Evolutionary conservation across 2,113 vertebrate genomes (phyloP), one percentile per base, ranked within the genome.

Genomic region (Hippocampus abdominalis): DNA sequence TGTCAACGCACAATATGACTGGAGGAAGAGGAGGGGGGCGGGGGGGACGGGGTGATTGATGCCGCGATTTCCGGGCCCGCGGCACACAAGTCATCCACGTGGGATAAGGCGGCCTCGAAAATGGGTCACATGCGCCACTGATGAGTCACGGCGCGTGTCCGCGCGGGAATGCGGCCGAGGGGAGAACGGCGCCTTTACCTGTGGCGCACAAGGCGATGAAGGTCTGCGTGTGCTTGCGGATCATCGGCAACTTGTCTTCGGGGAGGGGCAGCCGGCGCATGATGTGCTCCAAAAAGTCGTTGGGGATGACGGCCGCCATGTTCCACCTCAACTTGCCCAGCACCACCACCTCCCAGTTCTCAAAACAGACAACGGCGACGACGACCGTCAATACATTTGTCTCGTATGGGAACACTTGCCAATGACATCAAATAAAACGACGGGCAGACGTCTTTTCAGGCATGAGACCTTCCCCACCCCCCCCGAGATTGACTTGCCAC

Each of bases 311-410:
- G 0, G 96, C 95, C 2, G 95, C 97, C 76, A 99, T 94, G 89
- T 98, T 95, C 97, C 97, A 98, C 94, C 96, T 98, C 94, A 99
- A 95, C 75, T 95, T 98, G 44, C 95, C 95, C 86, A 99, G 76
- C 66, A 99, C 96, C 72, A 98, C 93, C 87, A 99, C 91, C 78
- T 99, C 97, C 97, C 96, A 98, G 76, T 97, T 93, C 97, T 98
- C 42, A 49, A 18, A 87, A 71, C 40, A 66, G 21, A 70, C 49
- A 82, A 7, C 40, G 25, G 29, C 20, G 21, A 40, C 20, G 27
- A 49, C 46, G 15, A 3, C 13, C 15, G 16, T 46, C 11, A 46
- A 46, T 46, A 46, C 44, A 16, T 46, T 15, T 46, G 44, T 44
- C 42, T 44, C 2, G 40, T 42, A 42, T 11, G 8, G 8, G 42